Percentiles rank a stretch among this genome's conserved stretches.
Conservation (phyloP, 2,113 vertebrate species). For the Heterotis niloticus region DNA sequence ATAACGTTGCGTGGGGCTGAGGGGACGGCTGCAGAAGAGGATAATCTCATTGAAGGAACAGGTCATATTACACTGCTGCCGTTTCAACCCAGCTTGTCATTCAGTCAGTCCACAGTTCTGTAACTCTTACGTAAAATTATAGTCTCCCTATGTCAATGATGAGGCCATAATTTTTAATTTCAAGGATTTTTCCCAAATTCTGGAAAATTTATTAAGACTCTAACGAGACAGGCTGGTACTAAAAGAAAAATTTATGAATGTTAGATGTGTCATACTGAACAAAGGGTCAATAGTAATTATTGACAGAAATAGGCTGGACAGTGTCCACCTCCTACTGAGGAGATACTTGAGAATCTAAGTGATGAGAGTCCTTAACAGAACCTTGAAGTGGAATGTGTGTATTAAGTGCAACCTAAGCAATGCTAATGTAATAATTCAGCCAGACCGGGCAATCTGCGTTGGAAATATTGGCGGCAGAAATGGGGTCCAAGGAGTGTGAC, state of each 20-base stretch:
- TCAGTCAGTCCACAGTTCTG: no score
- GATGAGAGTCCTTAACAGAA: background rate
- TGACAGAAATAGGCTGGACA: background rate
- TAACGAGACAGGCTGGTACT: no score
- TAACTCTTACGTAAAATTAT: no score
- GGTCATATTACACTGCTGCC: background rate
- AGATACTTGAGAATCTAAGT: background rate
- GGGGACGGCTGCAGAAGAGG: constrained; percentile 70
- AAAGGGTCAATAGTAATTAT: background rate
- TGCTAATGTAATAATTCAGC: constrained; percentile 17
- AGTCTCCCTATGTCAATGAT: no score
- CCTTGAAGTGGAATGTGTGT: background rate
- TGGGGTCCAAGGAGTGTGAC: background rate
- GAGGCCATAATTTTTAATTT: no score
- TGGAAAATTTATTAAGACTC: no score
- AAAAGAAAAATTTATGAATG: no score
- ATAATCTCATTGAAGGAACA: background rate
- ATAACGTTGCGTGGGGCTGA: constrained; percentile 81
- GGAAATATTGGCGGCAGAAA: background rate
- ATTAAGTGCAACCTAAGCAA: background rate
- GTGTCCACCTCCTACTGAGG: background rate
- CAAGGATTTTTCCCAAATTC: no score
- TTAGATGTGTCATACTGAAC: no score
- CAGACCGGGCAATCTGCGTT: background rate
- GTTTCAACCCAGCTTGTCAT: no score